These are phyloP conservation scores for Allolobophora icterica DNA, from an alignment of 2,888 invertebrate species.

Conservation along the genomic window DNA sequence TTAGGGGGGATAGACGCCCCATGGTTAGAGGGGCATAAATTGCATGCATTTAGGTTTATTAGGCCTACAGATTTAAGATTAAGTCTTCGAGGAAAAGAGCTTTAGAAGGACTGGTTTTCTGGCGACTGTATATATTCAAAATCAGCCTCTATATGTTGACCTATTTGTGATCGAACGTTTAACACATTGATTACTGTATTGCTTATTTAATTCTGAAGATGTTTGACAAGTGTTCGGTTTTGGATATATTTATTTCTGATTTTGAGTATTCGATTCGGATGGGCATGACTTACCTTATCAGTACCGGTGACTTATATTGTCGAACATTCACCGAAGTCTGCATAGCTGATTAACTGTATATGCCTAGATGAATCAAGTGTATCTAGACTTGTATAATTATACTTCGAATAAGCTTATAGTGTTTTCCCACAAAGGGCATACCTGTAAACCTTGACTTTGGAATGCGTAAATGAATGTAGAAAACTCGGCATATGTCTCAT, in stretches of 20 bases:
- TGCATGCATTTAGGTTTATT: too few species aligned
- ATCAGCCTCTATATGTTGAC: not conserved
- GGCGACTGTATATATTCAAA: not conserved
- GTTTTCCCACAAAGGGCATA: not conserved
- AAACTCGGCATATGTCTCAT: not conserved
- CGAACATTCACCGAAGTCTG: not conserved
- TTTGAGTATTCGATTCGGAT: not conserved
- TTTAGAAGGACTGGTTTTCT: too few species aligned
- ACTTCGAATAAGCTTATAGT: not conserved
- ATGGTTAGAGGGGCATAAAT: too few species aligned
- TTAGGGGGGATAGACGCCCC: too few species aligned
- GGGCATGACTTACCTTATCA: not conserved
- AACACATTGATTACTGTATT: not conserved
- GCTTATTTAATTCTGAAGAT: not conserved
- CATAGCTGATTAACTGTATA: not conserved
- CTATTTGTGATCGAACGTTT: not conserved
- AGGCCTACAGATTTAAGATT: too few species aligned
- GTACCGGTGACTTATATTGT: not conserved
- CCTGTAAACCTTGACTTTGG: not conserved
- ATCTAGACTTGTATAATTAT: not conserved
- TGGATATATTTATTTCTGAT: not conserved
- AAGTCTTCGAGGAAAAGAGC: too few species aligned
- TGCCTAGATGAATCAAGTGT: not conserved
- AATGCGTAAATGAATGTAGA: not conserved
- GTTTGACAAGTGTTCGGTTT: not conserved